Evolutionary conservation across 2,113 vertebrate genomes (phyloP), one percentile per base, ranked within the genome.

Genomic region (Seriola dumerili): DNA sequence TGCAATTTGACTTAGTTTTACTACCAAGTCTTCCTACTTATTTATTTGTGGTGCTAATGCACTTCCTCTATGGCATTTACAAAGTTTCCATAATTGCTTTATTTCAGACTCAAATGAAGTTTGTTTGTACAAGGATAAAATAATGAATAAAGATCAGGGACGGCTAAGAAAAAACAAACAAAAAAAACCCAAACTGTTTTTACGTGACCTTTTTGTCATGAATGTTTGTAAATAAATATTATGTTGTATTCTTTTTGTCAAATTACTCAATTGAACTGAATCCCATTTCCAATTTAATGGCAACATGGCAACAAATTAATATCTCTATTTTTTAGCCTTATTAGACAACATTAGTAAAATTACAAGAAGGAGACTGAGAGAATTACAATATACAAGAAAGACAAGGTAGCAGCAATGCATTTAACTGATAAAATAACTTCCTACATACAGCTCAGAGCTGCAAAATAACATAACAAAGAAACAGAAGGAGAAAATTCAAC

Each of bases 11-110:
- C 6, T 78, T 79, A 21, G 19, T 77, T 81, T 69, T 82, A 52
- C 61, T 62, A 44, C 44, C 67, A 72, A 69, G 63, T 87, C 61
- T 73, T 66, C 59, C 42, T 17, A 38, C 32, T 57, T 92, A 92
- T 92, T 92, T 92, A 92, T 92, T 91, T 82, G 23, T 68, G 19
- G 80, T 77, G 40, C 36, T 2, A 46, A 3, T 40, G 52, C 50
- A 58, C 3, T 63, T 80, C 8, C 21, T 73, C 32, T 75, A 17
- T 21, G 10, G 12, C 32, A 73, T 87, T 78, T 63, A 8, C 36
- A 57, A 52, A 71, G 25, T 29, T 75, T 76, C 32, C 7, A 32
- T 54, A 52, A 83, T 17, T 1, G 14, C 72, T 84, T 66, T 10
- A 50, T 67, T 76, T 80, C 14, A 55, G 2, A 79, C 42, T 78